Evolutionary conservation across 2,888 invertebrate species (phyloP), one percentile per base, ranked within the genome.

Genomic region (Bibio marci): DNA sequence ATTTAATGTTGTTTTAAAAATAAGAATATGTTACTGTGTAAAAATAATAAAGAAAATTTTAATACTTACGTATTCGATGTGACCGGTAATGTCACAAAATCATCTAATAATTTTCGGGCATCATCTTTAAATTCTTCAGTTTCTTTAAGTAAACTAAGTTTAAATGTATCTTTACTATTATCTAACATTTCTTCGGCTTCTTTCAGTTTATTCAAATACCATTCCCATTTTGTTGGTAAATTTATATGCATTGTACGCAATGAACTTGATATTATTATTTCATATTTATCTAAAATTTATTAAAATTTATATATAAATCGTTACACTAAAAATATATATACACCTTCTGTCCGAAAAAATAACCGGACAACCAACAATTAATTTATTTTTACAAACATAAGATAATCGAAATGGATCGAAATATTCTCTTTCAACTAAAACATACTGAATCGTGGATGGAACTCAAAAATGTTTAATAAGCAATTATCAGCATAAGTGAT

Each of bases 281-380:
- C 76, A 55, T 85, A 85, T 53, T 83, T 86, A 42, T 66, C 59
- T 61, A n/a, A n/a, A n/a, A n/a, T n/a, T n/a, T n/a, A n/a, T n/a
- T n/a, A n/a, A n/a, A n/a, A 14, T 13, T n/a, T 14, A 30, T 39
- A 41, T 34, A 37, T 4, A 13, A 30, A 30, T 30, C 14, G 14
- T n/a, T n/a, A n/a, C n/a, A n/a, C n/a, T n/a, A n/a, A n/a, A n/a
- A n/a, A n/a, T n/a, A 38, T 10, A 22, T 22, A 22, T 22, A 22
- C 13, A 12, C 13, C 10, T 26, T 26, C 10, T 26, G 25, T 14
- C 11, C 32, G n/a, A 28, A 13, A 27, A 41, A 36, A 40, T 18
- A 14, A 18, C 32, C 7, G 15, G 15, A 32, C 32, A 15, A 39
- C 14, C 25, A 41, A 40, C 33, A 27, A 31, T 12, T 32, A 12